Percentiles rank a stretch among this genome's conserved stretches.
Conservation (phyloP, 2,113 vertebrate species). For the Eonycteris spelaea region DNA sequence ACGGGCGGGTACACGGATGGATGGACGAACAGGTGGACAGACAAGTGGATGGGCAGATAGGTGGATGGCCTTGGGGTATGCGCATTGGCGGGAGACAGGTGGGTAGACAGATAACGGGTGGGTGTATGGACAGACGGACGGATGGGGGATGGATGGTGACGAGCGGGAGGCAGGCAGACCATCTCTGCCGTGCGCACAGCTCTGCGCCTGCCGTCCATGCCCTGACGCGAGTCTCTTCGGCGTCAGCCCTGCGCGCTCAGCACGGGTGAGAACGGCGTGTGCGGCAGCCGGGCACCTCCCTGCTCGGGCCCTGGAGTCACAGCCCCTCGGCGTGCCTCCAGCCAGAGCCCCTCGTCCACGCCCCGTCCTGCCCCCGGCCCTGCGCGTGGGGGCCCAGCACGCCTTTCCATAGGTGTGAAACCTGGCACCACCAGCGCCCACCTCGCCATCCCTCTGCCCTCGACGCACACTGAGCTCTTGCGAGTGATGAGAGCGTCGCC, state of each 20-base stretch:
- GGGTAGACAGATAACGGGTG: too few species aligned
- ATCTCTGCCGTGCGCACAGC: too few species aligned
- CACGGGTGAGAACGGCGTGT: rapidly evolving
- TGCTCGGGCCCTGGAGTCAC: not conserved
- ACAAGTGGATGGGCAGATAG: too few species aligned
- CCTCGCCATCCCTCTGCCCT: rapidly evolving
- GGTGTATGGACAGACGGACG: too few species aligned
- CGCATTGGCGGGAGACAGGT: not conserved
- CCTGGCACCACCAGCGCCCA: not conserved
- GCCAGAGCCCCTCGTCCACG: rapidly evolving
- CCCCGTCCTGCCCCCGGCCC: not conserved
- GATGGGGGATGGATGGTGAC: not conserved
- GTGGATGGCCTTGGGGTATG: too few species aligned
- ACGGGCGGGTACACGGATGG: not conserved
- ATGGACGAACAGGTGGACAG: not conserved
- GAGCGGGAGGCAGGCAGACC: not conserved
- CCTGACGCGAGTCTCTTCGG: not conserved
- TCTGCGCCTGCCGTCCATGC: not conserved
- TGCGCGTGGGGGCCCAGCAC: rapidly evolving
- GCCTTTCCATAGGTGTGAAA: not conserved
- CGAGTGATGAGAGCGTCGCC: not conserved
- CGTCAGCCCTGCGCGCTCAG: rapidly evolving
- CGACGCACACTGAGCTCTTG: not conserved
- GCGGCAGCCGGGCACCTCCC: not conserved
- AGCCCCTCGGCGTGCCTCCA: too few species aligned